Percentiles rank a stretch among this genome's conserved stretches.
Conservation (phyloP, 2,888 invertebrate species). For the Chloroclystis v-ata region DNA sequence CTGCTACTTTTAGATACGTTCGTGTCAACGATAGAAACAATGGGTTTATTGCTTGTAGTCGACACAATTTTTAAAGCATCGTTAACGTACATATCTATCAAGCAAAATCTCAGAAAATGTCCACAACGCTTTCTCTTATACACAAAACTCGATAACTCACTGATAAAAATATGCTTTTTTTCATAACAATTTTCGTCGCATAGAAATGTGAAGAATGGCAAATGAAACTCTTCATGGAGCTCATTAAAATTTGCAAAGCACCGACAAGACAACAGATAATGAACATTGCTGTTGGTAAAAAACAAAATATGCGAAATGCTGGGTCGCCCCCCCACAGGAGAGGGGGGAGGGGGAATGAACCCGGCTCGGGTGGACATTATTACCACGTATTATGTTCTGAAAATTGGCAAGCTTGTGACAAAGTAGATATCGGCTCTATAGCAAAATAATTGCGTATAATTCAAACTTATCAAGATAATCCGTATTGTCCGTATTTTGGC, state of each 20-base stretch:
- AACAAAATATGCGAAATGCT: conserved; percentile 44
- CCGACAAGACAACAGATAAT: conserved; percentile 21
- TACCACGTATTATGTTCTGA: not conserved
- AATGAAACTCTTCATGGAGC: conserved; percentile 1
- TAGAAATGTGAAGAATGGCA: not conserved
- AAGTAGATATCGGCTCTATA: not conserved
- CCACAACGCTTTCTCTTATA: too few species aligned
- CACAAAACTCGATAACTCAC: too few species aligned
- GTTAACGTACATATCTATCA: too few species aligned
- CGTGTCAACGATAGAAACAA: conserved; percentile 13
- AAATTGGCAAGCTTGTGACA: conserved; percentile 1
- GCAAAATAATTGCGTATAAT: not conserved
- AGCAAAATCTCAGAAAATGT: too few species aligned
- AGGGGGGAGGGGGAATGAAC: conserved; percentile 65
- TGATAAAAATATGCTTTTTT: too few species aligned
- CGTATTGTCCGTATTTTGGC: too few species aligned
- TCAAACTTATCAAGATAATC: not conserved
- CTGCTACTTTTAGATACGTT: conserved; percentile 25
- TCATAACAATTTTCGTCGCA: not conserved
- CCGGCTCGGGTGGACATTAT: conserved; percentile 49
- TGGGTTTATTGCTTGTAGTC: conserved; percentile 9
- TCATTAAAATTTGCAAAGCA: conserved; percentile 19
- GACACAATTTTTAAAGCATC: too few species aligned
- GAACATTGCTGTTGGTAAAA: conserved; percentile 28
- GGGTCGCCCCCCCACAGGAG: conserved; percentile 55